A percentile compares a stretch with the other conserved stretches of the same genome.
These are phyloP conservation scores for Glaucidium brasilianum DNA, from an alignment of 2,113 vertebrate genomes.

Conservation along the genomic window DNA sequence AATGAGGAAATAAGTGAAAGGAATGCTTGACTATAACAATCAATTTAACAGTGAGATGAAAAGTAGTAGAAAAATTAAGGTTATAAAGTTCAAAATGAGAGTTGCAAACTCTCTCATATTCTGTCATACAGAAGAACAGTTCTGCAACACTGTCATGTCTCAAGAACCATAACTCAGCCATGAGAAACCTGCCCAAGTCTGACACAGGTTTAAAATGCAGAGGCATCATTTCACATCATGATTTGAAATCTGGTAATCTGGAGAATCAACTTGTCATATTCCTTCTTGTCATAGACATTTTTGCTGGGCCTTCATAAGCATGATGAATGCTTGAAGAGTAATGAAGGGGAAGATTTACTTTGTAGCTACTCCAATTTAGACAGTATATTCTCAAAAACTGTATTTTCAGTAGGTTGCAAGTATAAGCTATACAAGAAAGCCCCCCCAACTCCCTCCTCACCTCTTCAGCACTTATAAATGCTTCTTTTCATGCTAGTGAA, in stretches of 20 bases:
- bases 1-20: neutral
- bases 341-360: neutral
- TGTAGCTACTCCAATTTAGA: neutral
- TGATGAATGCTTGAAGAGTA: neutral
- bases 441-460: rapidly evolving
- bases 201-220: neutral
- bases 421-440: neutral
- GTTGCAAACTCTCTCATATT: neutral
- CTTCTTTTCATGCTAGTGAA: neutral
- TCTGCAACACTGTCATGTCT: neutral
- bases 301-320: neutral
- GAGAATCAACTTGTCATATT: neutral
- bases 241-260: neutral
- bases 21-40: neutral
- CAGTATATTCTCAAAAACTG: neutral
- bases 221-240: neutral
- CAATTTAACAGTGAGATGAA: neutral
- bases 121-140: neutral
- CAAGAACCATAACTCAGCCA: neutral
- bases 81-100: neutral
- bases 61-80: neutral
- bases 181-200: neutral
- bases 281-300: neutral
- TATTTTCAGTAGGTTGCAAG: neutral
- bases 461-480: neutral